phyloP scores from a whole-genome alignment of 2,797 vertebrate genomes.

The Bufotes viridis region DNA sequence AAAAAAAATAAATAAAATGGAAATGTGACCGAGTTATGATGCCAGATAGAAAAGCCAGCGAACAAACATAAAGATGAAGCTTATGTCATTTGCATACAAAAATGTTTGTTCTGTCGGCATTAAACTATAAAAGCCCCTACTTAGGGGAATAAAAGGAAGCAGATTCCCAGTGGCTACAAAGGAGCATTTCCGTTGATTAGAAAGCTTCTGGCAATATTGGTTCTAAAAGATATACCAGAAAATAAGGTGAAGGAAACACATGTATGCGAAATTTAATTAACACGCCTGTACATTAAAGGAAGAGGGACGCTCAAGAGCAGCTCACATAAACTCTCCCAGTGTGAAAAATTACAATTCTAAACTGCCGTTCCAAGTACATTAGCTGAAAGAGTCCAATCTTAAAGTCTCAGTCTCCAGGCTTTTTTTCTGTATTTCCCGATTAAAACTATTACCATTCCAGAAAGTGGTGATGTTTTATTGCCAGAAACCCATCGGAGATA shows the following conservation, averaged over 20 bases:
- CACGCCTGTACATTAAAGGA: slow-evolving; percentile 5
- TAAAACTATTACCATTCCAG: slow-evolving; percentile 28
- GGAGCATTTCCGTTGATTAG: slow-evolving; percentile 31
- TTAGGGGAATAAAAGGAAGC: not conserved
- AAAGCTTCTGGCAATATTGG: not conserved
- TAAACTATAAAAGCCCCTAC: not conserved
- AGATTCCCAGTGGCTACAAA: slow-evolving; percentile 2
- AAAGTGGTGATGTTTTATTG: slow-evolving; percentile 22
- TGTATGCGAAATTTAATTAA: not conserved
- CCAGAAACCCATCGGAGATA: slow-evolving; percentile 25
- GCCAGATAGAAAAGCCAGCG: not conserved
- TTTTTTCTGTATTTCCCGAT: slow-evolving; percentile 19
- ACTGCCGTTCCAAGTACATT: slow-evolving; percentile 11
- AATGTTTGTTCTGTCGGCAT: slow-evolving; percentile 27
- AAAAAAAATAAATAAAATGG: not conserved
- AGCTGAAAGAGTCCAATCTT: slow-evolving; percentile 41
- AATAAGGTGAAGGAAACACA: not conserved
- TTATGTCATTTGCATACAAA: slow-evolving; percentile 33
- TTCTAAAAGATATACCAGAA: slow-evolving; percentile 1
- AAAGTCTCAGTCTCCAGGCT: slow-evolving; percentile 23
- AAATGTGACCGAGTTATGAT: not conserved
- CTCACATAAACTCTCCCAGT: slow-evolving; percentile 41
- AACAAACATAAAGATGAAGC: slow-evolving; percentile 12
- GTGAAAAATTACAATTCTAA: slow-evolving; percentile 42
- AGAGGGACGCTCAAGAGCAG: not conserved